Percentiles rank a stretch among this genome's conserved stretches.
These are phyloP conservation scores for Caenorhabditis sulstoni DNA, from an alignment of 2,888 invertebrate species.

Conservation along the genomic window DNA sequence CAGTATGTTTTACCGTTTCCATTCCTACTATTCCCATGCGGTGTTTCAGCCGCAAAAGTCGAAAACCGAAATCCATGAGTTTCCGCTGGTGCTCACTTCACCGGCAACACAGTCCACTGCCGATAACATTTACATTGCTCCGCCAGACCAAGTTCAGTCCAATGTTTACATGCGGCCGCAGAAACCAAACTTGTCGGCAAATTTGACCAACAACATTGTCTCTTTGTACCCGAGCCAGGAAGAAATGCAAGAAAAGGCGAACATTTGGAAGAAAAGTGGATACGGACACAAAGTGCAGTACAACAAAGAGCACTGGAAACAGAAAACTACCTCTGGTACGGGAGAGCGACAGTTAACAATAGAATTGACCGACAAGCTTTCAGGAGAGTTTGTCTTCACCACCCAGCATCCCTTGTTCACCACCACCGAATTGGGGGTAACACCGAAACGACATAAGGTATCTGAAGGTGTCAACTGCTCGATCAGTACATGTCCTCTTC, in stretches of 20 bases:
- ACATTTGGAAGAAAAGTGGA: slow-evolving; percentile 55
- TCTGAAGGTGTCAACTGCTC: too few species aligned
- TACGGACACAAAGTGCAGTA: slow-evolving; percentile 57
- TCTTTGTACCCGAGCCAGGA: slow-evolving; percentile 38
- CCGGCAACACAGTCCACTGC: slow-evolving; percentile 45
- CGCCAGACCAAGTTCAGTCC: slow-evolving; percentile 31
- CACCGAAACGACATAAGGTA: slow-evolving; percentile 57
- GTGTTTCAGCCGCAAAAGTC: slow-evolving; percentile 42
- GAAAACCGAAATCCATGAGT: slow-evolving; percentile 56
- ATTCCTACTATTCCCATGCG: background rate
- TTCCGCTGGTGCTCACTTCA: slow-evolving; percentile 48
- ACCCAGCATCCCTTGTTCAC: slow-evolving; percentile 62
- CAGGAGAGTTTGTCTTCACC: slow-evolving; percentile 54
- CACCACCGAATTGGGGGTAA: slow-evolving; percentile 53
- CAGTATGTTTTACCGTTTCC: slow-evolving; percentile 12
- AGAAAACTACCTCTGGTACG: slow-evolving; percentile 53
- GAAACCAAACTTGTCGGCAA: slow-evolving; percentile 49
- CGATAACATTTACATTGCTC: slow-evolving; percentile 59
- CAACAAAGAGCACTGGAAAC: slow-evolving; percentile 62
- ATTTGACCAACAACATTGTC: slow-evolving; percentile 35
- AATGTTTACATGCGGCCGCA: slow-evolving; percentile 56
- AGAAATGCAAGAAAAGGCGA: slow-evolving; percentile 38
- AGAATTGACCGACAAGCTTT: slow-evolving; percentile 1
- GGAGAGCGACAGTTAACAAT: background rate
- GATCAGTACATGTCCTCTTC: too few species aligned